Conservation (phyloP, 2,113 vertebrate species). For the Melanerpes formicivorus region DNA sequence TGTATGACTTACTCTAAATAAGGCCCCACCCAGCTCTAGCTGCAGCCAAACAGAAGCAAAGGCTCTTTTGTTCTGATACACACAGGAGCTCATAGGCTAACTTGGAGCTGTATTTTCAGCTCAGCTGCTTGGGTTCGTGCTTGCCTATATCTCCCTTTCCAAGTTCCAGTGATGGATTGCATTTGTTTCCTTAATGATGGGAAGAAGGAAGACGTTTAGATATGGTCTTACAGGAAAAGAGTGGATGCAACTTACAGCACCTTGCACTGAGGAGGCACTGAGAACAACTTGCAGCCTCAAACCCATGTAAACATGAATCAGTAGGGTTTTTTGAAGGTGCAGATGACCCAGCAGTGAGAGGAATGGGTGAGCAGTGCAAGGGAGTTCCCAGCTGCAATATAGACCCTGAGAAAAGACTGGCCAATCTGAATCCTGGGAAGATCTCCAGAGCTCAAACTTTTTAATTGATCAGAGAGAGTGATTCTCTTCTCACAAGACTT, state of each 20-base stretch:
- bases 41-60: slow-evolving; percentile 11
- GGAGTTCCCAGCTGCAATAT: not conserved
- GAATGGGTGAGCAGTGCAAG: not conserved
- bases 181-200: not conserved
- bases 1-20: not conserved
- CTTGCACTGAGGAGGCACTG: not conserved
- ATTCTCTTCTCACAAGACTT: not conserved
- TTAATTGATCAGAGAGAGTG: accelerated
- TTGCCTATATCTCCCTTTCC: not conserved
- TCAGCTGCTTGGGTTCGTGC: not conserved
- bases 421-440: not conserved
- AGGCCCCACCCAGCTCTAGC: not conserved
- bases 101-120: not conserved
- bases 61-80: slow-evolving; percentile 8
- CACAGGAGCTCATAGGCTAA: not conserved
- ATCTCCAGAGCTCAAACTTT: not conserved
- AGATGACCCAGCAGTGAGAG: not conserved
- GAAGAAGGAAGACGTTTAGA: not conserved
- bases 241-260: not conserved
- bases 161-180: not conserved
- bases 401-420: not conserved
- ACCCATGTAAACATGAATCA: not conserved
- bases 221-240: not conserved
- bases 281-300: not conserved
- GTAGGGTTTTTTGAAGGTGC: not conserved